phyloP scores from a whole-genome alignment of 2,888 invertebrate species.

The Acanthosoma haemorrhoidale region DNA sequence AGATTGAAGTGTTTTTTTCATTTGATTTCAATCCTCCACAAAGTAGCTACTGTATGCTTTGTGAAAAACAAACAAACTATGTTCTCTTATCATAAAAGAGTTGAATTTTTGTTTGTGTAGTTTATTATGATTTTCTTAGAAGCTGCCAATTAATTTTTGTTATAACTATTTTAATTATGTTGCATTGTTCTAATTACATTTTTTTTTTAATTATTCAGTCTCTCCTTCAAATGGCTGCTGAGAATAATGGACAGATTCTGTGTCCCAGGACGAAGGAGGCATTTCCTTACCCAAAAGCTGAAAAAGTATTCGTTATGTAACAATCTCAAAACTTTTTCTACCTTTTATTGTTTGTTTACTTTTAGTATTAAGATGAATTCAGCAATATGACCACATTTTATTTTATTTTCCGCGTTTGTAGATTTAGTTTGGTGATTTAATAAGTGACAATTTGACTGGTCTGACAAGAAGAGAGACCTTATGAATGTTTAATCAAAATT shows the following conservation, averaged over 20 bases:
- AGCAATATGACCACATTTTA: not conserved
- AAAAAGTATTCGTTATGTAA: conserved; percentile 97
- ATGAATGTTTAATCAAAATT: not conserved
- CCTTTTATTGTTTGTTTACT: not conserved
- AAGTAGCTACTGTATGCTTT: no score
- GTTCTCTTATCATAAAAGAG: no score
- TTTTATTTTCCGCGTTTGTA: not conserved
- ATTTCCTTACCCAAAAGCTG: conserved; percentile 83
- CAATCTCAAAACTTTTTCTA: not conserved
- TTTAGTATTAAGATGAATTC: not conserved
- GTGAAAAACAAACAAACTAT: no score
- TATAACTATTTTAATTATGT: no score
- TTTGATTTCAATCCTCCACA: no score
- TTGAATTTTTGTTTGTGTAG: not conserved
- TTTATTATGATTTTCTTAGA: no score
- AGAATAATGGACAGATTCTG: conserved; percentile 84
- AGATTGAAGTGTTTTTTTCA: no score
- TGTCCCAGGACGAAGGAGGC: conserved; percentile 93
- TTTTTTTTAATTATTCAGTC: conserved; percentile 57
- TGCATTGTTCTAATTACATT: not conserved
- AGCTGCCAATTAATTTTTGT: no score
- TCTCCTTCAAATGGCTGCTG: conserved; percentile 79
- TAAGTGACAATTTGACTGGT: not conserved
- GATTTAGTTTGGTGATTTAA: not conserved
- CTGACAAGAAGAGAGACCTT: not conserved